These are phyloP conservation scores for Marisa cornuarietis DNA, from an alignment of 1,140 invertebrate species.

Conservation along the genomic window DNA sequence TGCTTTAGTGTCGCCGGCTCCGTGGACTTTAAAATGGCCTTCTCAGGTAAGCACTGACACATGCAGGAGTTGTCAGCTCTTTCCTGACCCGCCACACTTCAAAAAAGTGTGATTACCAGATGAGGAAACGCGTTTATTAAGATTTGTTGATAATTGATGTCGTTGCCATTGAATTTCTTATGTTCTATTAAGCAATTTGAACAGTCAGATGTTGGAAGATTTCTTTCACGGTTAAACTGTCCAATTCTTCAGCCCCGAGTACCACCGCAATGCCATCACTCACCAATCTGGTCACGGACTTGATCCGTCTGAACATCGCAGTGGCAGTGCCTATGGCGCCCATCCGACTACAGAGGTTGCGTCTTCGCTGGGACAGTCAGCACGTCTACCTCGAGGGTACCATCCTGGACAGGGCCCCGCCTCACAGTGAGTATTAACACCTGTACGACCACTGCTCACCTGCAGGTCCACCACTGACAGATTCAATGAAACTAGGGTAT, in stretches of 20 bases:
- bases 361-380: constrained; percentile 28
- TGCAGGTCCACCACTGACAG: too few species aligned
- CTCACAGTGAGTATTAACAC: constrained; percentile 9
- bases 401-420: constrained; percentile 32
- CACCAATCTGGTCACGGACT: background rate
- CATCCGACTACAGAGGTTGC: constrained; percentile 26
- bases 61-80: too few species aligned
- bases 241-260: background rate
- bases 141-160: too few species aligned
- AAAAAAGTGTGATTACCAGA: too few species aligned
- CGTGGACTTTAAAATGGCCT: background rate
- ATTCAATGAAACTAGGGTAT: too few species aligned
- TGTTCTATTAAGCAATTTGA: too few species aligned
- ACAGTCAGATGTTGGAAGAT: too few species aligned
- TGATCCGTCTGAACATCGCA: constrained; percentile 7
- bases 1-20: background rate
- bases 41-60: background rate
- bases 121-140: too few species aligned
- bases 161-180: too few species aligned
- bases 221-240: background rate
- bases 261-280: background rate
- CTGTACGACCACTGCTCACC: too few species aligned
- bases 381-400: constrained; percentile 34
- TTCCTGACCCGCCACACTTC: too few species aligned
- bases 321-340: constrained; percentile 24